Conservation (phyloP, 2,888 invertebrate species). For the Mythimna pallens region DNA sequence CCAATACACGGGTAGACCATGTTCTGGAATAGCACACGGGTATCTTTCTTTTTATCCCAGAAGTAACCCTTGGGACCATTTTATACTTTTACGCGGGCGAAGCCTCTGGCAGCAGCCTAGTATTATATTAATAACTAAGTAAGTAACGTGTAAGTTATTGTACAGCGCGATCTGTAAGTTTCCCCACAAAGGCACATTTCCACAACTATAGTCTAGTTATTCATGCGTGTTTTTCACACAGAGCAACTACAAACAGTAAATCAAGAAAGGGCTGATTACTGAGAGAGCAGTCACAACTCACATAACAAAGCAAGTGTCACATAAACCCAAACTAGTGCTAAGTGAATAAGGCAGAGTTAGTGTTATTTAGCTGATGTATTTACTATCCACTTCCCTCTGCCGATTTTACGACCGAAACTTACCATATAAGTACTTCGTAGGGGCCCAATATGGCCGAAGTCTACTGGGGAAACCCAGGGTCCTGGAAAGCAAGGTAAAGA, state of each 20-base stretch:
- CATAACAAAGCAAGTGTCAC: constrained; percentile 54
- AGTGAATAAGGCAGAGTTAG: constrained; percentile 55
- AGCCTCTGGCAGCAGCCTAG: no score
- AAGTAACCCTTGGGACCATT: no score
- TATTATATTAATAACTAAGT: background rate
- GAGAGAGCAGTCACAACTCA: constrained; percentile 45
- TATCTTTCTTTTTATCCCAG: no score
- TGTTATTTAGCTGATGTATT: constrained; percentile 49
- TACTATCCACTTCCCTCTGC: constrained; percentile 36
- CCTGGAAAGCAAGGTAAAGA: no score
- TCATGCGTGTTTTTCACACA: constrained; percentile 39
- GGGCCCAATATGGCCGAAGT: no score
- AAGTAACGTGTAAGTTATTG: constrained; percentile 9
- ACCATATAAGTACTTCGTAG: background rate
- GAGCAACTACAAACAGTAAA: constrained; percentile 29
- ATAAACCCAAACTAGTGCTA: constrained; percentile 57
- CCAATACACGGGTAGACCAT: no score
- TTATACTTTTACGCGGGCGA: no score
- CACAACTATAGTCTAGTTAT: constrained; percentile 36
- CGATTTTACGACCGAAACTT: constrained; percentile 42
- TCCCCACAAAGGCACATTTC: constrained; percentile 33
- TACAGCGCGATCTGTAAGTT: constrained; percentile 25
- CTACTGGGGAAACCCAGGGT: no score
- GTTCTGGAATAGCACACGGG: no score
- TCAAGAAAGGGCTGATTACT: constrained; percentile 52